A percentile compares a stretch with the other conserved stretches of the same genome.
Conservation (phyloP, 1,140 invertebrate genomes). For the Drosophila sturtevanti region DNA sequence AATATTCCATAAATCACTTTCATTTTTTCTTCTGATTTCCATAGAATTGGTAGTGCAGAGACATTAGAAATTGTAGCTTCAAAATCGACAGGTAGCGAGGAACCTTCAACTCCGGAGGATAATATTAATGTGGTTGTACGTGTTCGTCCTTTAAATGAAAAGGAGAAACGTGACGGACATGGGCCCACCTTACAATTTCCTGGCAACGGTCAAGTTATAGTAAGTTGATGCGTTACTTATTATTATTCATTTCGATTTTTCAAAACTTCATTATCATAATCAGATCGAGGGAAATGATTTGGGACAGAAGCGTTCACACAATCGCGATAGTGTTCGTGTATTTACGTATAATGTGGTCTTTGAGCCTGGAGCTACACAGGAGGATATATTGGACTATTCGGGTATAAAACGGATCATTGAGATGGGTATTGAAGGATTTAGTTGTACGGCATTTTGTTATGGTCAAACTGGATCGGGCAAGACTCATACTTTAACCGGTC, state of each 20-base stretch:
- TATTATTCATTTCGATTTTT: neutral
- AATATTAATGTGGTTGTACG: conserved; percentile 92
- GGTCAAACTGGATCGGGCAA: conserved; percentile 98
- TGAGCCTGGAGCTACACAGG: conserved; percentile 92
- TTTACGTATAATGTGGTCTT: conserved; percentile 95
- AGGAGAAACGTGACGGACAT: conserved; percentile 87
- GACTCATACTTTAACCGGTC: conserved; percentile 97
- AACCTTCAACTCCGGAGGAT: conserved; percentile 85
- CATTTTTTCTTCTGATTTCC: neutral
- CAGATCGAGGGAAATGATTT: conserved; percentile 83
- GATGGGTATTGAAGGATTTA: conserved; percentile 96
- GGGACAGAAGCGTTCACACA: conserved; percentile 75
- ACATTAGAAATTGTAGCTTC: conserved; percentile 80
- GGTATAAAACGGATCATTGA: conserved; percentile 93
- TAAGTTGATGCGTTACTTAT: conserved; percentile 82
- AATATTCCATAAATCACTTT: neutral
- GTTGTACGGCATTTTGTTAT: conserved; percentile 97
- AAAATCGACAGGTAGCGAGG: conserved; percentile 75
- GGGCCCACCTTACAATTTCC: conserved; percentile 88
- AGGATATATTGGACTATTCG: conserved; percentile 91
- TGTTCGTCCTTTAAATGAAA: conserved; percentile 88
- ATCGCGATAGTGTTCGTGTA: conserved; percentile 87
- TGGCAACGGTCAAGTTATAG: conserved; percentile 89
- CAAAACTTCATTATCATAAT: neutral
- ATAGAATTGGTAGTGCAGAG: conserved; percentile 79